Conservation (phyloP, 2,888 invertebrate species). For the Acheta domesticus region DNA sequence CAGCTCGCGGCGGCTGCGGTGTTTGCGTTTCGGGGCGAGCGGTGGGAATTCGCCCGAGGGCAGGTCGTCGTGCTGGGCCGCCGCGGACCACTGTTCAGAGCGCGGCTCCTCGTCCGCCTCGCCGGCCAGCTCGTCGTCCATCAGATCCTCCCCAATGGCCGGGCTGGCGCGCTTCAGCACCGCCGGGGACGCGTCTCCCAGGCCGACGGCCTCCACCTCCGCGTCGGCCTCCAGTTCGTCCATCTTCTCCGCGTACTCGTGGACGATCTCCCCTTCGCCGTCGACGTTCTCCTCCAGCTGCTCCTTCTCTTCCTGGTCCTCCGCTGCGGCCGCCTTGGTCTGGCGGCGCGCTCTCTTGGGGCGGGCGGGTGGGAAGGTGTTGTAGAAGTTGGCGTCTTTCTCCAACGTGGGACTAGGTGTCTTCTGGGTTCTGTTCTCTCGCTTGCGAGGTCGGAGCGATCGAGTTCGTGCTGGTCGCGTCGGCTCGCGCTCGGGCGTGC, state of each 20-base stretch:
- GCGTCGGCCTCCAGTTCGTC: constrained; percentile 46
- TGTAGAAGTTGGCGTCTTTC: constrained; percentile 27
- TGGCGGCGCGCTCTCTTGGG: constrained; percentile 33
- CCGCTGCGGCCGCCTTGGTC: constrained; percentile 33
- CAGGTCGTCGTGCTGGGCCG: constrained; percentile 51
- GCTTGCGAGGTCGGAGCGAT: constrained; percentile 34
- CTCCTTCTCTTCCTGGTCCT: constrained; percentile 37
- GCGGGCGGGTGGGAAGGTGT: constrained; percentile 36
- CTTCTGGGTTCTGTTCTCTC: constrained; percentile 31
- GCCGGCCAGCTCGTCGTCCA: constrained; percentile 46
- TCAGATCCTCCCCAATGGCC: constrained; percentile 37
- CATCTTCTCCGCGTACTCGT: constrained; percentile 28
- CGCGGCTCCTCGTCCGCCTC: constrained; percentile 56
- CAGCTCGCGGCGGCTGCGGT: constrained; percentile 42
- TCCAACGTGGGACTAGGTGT: constrained; percentile 31
- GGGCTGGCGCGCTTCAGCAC: background rate
- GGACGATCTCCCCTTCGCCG: constrained; percentile 29
- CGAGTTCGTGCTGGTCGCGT: constrained; percentile 35
- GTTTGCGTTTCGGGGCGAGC: constrained; percentile 44
- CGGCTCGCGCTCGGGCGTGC: constrained; percentile 36
- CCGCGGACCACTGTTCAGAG: constrained; percentile 56
- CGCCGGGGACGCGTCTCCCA: constrained; percentile 43
- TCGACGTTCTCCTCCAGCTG: constrained; percentile 30
- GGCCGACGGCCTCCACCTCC: constrained; percentile 45
- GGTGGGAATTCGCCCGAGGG: constrained; percentile 42